Base-by-base conservation (phyloP, 2,113 vertebrate genomes). In the Strix aluco region DNA sequence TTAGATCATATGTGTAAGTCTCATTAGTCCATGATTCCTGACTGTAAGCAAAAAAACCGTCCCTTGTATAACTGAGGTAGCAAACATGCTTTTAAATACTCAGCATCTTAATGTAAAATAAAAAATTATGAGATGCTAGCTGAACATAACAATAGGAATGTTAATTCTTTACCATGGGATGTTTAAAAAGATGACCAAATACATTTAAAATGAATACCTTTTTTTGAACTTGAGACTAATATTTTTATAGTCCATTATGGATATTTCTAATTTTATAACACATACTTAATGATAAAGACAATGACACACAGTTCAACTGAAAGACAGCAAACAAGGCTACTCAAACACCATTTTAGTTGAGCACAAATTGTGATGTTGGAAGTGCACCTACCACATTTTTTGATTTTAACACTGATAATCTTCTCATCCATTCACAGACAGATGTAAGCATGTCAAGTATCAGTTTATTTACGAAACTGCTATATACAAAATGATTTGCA, bases 1-100 rank as follows among this genome's bases (percentile, higher is more conserved):
- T 94, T 92, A 73, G 73, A 86, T 93, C 88, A 94, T 72, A 84
- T 8, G 36, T 86, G 58, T 94, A 95, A 97, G 93, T 94, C 94
- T 96, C 96, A 91, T 91, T 90, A 97, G 82, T 69, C 40, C 83
- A 87, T 15, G 6, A 26, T 12, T 95, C 85, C 94, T 58, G 55
- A 58, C 74, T 87, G 67, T 73, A 96, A 95, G 67, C 69, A 96
- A 65, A 97, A 97, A 96, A 30, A 19, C n/a, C 78, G 6, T 82
- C 32, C 54, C 88, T 61, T 29, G 20, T 26, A 69, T 54, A 95
- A 93, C 47, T 84, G 23, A 73, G 47, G 58, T 3, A 93, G 49
- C 73, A 89, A 96, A 86, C 54, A 78, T 4, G 32, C 13, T 65
- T 90, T 82, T 79, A 93, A 92, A 93, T 30, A 82, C 27, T 46